Base-by-base conservation (phyloP, 2,113 vertebrate genomes). In the Rhadina sibilatrix region DNA sequence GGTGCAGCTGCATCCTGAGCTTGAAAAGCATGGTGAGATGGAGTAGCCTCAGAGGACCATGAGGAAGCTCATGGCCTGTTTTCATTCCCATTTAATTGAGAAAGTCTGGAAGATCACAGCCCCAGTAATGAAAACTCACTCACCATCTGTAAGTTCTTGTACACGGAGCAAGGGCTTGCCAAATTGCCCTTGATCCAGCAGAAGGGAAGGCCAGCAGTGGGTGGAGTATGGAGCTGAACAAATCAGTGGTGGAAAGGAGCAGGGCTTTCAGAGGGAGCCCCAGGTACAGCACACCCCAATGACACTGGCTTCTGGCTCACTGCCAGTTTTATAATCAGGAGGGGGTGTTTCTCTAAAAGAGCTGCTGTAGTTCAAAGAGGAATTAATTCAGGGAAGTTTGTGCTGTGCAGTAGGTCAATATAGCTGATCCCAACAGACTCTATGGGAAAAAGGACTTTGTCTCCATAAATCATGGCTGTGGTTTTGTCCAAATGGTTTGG, bases 401-500 rank as follows among this genome's bases (percentile, higher is more conserved):
- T 79, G 37, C 69, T 87, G 81, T 89, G 81, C 53, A 85, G 25
- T 50, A 84, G 91, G 94, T 96, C 91, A 91, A 54, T 89, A 64
- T 27, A 89, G 61, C 66, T 57, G 83, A 87, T 92, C 83, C 44
- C 4, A 6, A 83, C 50, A 88, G 84, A 53, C 59, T 91, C 56
- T 54, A 11, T 47, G 70, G 68, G 42, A 74, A 70, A 72, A 89
- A 87, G 44, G 50, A 27, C 37, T 61, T 24, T 63, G 50, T 66
- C 63, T 81, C 87, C 61, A 77, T 93, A 92, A 87, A 88, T 87
- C 90, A 78, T 1, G 3, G 56, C 60, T 4, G 2, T 85, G 68
- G 75, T 79, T 95, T 83, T 83, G 71, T 88, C 89, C 94, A 96
- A 93, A 60, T 11, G 52, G 46, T 68, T 95, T 95, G 90, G 68